Conservation (phyloP, 2,888 invertebrate genomes). For the Autographa pulchrina region DNA sequence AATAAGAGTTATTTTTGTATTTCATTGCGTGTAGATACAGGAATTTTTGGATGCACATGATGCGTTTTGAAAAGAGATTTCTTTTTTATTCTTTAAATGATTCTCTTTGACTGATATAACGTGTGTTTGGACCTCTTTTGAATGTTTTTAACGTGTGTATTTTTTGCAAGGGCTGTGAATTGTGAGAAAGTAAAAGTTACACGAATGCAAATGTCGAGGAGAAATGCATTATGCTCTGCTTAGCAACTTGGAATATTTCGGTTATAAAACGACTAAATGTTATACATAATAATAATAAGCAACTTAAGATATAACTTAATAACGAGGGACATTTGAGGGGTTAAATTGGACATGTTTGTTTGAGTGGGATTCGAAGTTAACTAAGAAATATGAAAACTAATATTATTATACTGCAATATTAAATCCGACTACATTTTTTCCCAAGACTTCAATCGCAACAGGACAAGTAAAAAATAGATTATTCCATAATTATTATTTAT, state of each 20-base stretch:
- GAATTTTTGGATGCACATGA: slow-evolving; percentile 3
- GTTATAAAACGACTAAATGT: background rate
- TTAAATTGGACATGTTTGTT: too few relatives aligned
- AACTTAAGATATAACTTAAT: too few relatives aligned
- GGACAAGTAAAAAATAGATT: background rate
- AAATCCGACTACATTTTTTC: too few relatives aligned
- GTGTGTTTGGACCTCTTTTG: slow-evolving; percentile 3
- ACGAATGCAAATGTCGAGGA: background rate
- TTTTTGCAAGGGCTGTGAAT: slow-evolving; percentile 21
- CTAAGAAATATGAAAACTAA: too few relatives aligned
- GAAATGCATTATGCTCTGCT: background rate
- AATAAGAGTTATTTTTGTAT: background rate
- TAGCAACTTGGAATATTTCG: background rate
- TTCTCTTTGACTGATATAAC: background rate
- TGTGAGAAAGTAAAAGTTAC: background rate
- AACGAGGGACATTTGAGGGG: too few relatives aligned
- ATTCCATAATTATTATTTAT: background rate
- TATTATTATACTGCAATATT: too few relatives aligned
- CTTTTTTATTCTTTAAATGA: background rate
- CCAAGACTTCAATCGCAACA: too few relatives aligned
- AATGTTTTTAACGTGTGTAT: slow-evolving; percentile 2
- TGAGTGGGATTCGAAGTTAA: too few relatives aligned
- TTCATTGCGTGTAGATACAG: background rate
- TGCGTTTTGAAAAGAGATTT: background rate
- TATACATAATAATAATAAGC: background rate